Conservation (phyloP, 2,888 invertebrate genomes). For the Acholoe squamosa region DNA sequence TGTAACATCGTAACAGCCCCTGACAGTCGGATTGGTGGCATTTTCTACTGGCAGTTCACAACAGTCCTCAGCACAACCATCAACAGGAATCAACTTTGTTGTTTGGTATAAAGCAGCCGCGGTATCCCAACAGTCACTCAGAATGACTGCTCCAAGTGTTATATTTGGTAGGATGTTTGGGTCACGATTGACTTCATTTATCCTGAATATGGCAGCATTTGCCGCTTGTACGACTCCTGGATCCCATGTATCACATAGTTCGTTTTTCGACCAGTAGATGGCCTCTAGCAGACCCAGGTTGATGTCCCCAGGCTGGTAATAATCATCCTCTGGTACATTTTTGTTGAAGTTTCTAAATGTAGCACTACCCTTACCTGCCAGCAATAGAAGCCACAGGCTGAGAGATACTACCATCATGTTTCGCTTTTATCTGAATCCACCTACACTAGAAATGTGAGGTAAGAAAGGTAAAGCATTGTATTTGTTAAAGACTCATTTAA, state of each 20-base stretch:
- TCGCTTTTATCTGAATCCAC: neutral
- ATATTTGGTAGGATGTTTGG: slow-evolving; percentile 26
- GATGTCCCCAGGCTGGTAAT: slow-evolving; percentile 10
- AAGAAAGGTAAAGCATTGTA: too few relatives aligned
- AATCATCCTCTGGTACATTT: slow-evolving; percentile 25
- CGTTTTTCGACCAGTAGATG: neutral
- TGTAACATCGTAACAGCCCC: slow-evolving; percentile 58
- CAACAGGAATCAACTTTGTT: neutral
- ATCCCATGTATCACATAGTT: neutral
- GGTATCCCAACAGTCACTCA: neutral
- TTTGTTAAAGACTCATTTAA: too few relatives aligned
- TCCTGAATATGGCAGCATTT: neutral
- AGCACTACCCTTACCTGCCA: neutral
- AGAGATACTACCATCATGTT: too few relatives aligned
- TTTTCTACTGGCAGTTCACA: neutral
- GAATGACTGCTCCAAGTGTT: neutral
- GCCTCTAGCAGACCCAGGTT: neutral
- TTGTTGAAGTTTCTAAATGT: neutral
- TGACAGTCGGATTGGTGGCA: neutral
- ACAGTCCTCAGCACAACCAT: neutral
- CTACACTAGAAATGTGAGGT: too few relatives aligned
- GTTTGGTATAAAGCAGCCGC: neutral
- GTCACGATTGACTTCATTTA: slow-evolving; percentile 12
- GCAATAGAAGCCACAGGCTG: neutral
- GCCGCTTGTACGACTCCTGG: neutral